These are phyloP conservation scores for Druon quercuslanigerum DNA, from an alignment of 1,140 invertebrate genomes.

Conservation along the genomic window DNA sequence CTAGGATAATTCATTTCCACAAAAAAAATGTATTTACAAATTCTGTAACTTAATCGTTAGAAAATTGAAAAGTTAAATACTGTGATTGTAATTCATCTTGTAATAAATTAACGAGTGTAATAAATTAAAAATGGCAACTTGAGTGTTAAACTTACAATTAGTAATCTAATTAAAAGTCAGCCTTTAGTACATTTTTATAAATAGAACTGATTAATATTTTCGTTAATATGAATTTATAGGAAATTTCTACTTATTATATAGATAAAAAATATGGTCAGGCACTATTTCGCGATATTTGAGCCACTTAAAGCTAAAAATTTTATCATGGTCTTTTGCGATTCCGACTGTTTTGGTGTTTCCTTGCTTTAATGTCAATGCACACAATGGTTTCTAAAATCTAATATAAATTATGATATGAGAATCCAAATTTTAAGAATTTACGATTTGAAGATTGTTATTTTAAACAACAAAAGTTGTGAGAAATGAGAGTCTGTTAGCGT, in stretches of 20 bases:
- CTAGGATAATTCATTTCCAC: not conserved
- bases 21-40: no score
- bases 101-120: not conserved
- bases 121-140: not conserved
- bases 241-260: not conserved
- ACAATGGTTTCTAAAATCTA: slow-evolving; percentile 7
- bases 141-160: not conserved
- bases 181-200: slow-evolving; percentile 22
- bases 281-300: not conserved
- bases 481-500: no score
- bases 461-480: no score
- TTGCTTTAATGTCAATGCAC: slow-evolving; percentile 26
- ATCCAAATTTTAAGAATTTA: not conserved
- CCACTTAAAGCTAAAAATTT: not conserved
- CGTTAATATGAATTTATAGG: not conserved
- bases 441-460: no score
- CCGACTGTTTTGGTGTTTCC: not conserved
- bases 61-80: not conserved
- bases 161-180: not conserved
- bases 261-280: slow-evolving; percentile 11
- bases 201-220: not conserved
- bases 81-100: slow-evolving; percentile 2
- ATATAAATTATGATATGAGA: not conserved
- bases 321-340: slow-evolving; percentile 15
- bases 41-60: not conserved